Evolutionary conservation across 2,113 vertebrate genomes (phyloP), one percentile per base, ranked within the genome.

Genomic region (Phylloscopus trochilus): DNA sequence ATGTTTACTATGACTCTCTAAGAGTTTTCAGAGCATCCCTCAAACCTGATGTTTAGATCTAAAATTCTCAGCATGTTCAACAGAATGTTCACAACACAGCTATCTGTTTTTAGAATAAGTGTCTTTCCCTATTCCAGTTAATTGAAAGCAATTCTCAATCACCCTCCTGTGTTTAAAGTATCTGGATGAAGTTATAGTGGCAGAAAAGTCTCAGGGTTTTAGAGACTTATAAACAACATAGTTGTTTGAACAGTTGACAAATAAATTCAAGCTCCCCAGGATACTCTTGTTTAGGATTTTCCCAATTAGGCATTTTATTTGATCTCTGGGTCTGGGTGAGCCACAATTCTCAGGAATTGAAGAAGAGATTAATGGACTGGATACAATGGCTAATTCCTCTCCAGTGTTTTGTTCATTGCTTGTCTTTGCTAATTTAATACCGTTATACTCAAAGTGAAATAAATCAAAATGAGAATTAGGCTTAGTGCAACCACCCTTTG

Each of bases 271-370:
- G 85, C 97, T 97, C 98, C 97, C 96, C 97, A 94, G 98, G 98
- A 98, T 97, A 95, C 93, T 92, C 98, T 98, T 98, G 97, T 98
- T 98, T 97, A 97, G 97, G 97, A 96, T 97, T 98, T 98, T 98
- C 97, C 95, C 98, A 98, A 98, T 98, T 98, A 98, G 97, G 98
- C 97, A 98, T 98, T 98, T 98, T 98, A 98, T 98, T 98, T 98
- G 98, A 98, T 98, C 98, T 97, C 96, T 84, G 89, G 98, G 97
- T 98, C 97, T 96, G 95, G 97, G 97, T 97, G 94, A 98, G 96
- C 97, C 95, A 98, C 97, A 98, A 93, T 97, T 98, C 97, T 98
- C 96, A 95, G 96, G 97, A 98, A 98, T 91, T 98, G 97, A 98
- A 97, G 97, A 97, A 92, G 97, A 98, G 97, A 97, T 98, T 98